These are phyloP conservation scores for Sebastes trivittatus DNA, from an alignment of 2,797 vertebrate genomes.

Conservation along the genomic window DNA sequence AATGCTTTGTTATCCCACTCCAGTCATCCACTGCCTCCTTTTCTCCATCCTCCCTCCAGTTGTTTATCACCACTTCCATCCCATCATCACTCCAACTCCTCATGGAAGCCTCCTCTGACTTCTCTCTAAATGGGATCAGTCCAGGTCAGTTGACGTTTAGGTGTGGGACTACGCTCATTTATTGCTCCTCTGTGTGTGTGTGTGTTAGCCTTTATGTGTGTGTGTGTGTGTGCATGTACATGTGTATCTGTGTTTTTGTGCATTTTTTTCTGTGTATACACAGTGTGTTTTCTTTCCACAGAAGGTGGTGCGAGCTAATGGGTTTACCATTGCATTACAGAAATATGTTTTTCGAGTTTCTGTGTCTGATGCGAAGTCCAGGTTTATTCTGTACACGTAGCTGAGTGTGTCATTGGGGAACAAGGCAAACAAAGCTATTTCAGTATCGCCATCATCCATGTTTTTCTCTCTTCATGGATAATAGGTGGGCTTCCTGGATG, in stretches of 20 bases:
- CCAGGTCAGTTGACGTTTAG: conserved; percentile 78
- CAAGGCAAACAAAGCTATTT: conserved; percentile 5
- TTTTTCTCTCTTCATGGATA: not conserved
- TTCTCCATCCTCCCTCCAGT: conserved; percentile 70
- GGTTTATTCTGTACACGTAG: not conserved
- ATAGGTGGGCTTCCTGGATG: not conserved
- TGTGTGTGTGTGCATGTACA: not conserved
- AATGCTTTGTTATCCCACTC: conserved; percentile 53
- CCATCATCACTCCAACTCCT: conserved; percentile 71
- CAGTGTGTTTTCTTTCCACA: not conserved
- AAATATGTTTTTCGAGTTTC: not conserved
- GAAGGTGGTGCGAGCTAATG: not conserved
- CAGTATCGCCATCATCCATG: not conserved
- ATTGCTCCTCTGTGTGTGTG: conserved; percentile 12
- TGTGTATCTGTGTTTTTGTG: not conserved
- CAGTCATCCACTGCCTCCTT: conserved; percentile 41
- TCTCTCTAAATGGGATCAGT: conserved; percentile 72
- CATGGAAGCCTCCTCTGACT: conserved; percentile 68
- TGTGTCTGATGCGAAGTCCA: not conserved
- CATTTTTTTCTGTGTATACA: not conserved
- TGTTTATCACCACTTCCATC: conserved; percentile 71
- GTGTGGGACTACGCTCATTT: conserved; percentile 53
- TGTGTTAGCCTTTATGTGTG: not conserved
- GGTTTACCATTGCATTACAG: not conserved
- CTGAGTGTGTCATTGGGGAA: not conserved